A percentile compares a stretch with the other conserved stretches of the same genome.
Conservation (phyloP, 37 sponge, comb jelly and placozoan species). For the Beroe forskalii region DNA sequence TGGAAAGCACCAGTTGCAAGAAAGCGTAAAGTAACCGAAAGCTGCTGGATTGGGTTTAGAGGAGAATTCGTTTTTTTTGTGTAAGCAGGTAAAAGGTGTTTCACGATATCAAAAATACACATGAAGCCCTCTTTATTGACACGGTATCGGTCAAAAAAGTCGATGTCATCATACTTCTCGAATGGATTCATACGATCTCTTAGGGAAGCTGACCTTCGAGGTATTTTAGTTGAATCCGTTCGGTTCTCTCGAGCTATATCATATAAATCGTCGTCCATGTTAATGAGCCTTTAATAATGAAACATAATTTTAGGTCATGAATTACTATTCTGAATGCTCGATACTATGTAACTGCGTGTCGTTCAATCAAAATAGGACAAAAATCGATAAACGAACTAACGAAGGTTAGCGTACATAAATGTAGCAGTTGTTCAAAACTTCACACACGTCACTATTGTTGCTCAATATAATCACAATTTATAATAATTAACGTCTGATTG, state of each 20-base stretch:
- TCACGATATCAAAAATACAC: not conserved
- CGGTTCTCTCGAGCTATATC: not conserved
- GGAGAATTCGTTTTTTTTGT: not conserved
- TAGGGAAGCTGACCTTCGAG: not conserved
- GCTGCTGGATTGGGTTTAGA: not conserved
- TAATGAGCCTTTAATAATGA: too few species aligned
- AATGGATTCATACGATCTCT: constrained; percentile 5
- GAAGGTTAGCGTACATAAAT: too few species aligned
- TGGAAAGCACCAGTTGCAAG: constrained; percentile 26
- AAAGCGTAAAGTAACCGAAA: not conserved
- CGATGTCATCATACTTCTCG: not conserved
- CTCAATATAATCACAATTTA: too few species aligned
- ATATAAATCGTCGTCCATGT: not conserved
- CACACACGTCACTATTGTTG: too few species aligned
- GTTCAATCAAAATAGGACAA: too few species aligned
- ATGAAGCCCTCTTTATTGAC: not conserved
- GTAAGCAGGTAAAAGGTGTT: not conserved
- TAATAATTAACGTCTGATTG: too few species aligned
- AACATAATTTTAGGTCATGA: too few species aligned
- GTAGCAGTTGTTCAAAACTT: too few species aligned
- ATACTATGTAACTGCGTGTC: too few species aligned
- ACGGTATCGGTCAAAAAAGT: not conserved
- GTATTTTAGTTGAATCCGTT: not conserved
- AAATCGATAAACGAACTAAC: too few species aligned
- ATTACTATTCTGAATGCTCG: too few species aligned